A percentile compares a stretch with the other conserved stretches of the same genome.
These are phyloP conservation scores for Eupithecia subfuscata DNA, from an alignment of 2,888 invertebrate species.

Conservation along the genomic window DNA sequence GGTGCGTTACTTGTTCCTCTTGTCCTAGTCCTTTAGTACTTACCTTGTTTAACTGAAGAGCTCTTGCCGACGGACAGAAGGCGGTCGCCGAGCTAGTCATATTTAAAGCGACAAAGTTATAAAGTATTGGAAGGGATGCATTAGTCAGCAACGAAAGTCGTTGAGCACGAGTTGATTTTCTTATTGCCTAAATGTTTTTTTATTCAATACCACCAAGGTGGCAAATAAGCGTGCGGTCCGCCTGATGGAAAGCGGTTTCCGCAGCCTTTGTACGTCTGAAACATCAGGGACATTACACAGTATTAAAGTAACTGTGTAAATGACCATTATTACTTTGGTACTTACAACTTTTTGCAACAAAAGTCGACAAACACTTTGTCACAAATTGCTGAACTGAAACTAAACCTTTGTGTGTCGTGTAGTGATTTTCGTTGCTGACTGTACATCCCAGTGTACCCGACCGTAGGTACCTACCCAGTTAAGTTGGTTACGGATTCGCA, in stretches of 20 bases:
- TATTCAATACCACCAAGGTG: too few relatives aligned
- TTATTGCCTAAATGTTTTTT: neutral
- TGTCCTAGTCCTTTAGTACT: neutral
- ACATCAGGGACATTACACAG: too few relatives aligned
- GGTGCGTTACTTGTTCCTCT: too few relatives aligned
- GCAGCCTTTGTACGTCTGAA: too few relatives aligned
- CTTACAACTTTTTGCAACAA: neutral
- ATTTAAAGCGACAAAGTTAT: neutral
- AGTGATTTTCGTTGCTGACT: neutral
- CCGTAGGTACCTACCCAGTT: constrained; percentile 13
- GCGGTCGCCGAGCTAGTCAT: neutral
- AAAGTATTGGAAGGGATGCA: neutral
- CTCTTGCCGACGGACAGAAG: neutral
- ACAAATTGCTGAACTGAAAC: neutral
- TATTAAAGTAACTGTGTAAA: too few relatives aligned
- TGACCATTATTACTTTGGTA: too few relatives aligned
- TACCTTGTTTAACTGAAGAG: neutral
- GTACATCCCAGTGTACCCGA: neutral
- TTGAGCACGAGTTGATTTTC: neutral
- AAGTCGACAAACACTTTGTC: neutral
- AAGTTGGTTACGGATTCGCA: constrained; percentile 18
- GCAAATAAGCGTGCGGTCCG: too few relatives aligned
- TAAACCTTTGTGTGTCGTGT: neutral
- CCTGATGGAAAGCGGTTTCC: too few relatives aligned
- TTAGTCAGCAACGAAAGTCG: neutral